A percentile compares a stretch with the other conserved stretches of the same genome.
phyloP scores from a whole-genome alignment of 35 echinoderm and acorn worm species.

The Stichopus chloronotus region DNA sequence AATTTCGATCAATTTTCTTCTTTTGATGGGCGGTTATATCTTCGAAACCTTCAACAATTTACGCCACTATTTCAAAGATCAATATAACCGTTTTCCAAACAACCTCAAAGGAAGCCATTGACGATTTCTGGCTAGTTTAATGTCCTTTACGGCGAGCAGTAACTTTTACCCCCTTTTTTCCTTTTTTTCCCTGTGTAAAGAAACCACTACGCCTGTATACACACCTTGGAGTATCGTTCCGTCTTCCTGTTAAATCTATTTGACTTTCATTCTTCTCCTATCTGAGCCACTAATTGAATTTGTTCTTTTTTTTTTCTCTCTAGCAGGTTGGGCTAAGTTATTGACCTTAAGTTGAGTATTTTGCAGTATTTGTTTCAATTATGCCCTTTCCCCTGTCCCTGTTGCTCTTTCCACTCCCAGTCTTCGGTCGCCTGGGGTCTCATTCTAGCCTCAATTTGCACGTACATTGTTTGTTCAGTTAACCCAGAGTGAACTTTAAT shows the following conservation, averaged over 20 bases:
- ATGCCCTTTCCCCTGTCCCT: no score
- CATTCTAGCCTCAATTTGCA: no score
- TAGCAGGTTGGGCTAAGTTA: neutral
- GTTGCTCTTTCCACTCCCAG: no score
- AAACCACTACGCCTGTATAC: neutral
- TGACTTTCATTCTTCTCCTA: neutral
- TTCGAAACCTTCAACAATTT: neutral
- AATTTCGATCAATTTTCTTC: neutral
- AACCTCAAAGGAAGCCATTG: neutral
- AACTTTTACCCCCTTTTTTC: neutral
- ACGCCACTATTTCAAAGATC: neutral
- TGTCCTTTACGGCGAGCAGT: neutral
- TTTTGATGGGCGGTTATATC: neutral
- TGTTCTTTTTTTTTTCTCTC: neutral
- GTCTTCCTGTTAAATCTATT: neutral
- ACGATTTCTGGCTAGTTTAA: neutral
- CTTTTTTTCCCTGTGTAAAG: neutral
- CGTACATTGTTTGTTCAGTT: no score
- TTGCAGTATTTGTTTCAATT: no score
- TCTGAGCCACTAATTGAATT: slow-evolving; percentile 5
- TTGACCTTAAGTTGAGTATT: neutral
- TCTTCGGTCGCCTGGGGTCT: no score
- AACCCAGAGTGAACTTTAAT: no score
- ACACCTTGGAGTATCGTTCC: neutral
- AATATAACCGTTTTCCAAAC: slow-evolving; percentile 8